A percentile compares a stretch with the other conserved stretches of the same genome.
These are phyloP conservation scores for Pollenia griseotomentosa DNA, from an alignment of 2,888 invertebrate genomes.

Conservation along the genomic window DNA sequence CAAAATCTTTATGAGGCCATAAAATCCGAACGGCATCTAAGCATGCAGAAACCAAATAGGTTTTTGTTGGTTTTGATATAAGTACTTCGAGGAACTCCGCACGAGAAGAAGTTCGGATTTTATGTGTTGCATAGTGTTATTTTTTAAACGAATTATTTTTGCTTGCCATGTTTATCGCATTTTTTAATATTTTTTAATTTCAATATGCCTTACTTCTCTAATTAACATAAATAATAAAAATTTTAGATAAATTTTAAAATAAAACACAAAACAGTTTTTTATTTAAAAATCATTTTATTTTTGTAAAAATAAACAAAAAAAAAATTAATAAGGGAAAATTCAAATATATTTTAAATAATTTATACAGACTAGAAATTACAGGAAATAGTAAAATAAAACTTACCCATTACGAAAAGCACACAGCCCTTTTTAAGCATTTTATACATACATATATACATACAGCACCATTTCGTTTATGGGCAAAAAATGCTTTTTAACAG, in stretches of 20 bases:
- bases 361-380: conserved; percentile 27
- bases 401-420: conserved; percentile 55
- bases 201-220: too few relatives aligned
- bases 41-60: too few relatives aligned
- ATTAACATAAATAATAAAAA: too few relatives aligned
- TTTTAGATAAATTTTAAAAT: conserved; percentile 4
- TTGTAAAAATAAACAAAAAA: background rate
- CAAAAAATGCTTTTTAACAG: conserved; percentile 55
- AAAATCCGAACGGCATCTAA: too few relatives aligned
- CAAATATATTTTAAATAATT: background rate
- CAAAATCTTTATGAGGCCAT: too few relatives aligned
- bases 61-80: too few relatives aligned
- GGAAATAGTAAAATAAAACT: conserved; percentile 46
- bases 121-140: too few relatives aligned
- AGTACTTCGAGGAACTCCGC: too few relatives aligned
- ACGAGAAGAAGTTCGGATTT: too few relatives aligned
- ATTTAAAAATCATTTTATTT: conserved; percentile 25
- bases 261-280: conserved; percentile 30
- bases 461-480: conserved; percentile 58
- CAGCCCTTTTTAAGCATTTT: conserved; percentile 46
- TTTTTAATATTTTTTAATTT: too few relatives aligned
- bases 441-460: conserved; percentile 24
- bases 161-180: too few relatives aligned
- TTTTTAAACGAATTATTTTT: too few relatives aligned
- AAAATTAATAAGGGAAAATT: conserved; percentile 7